A percentile compares a stretch with the other conserved stretches of the same genome.
Conservation (phyloP, 2,888 invertebrate genomes). For the Diadegma fenestrale region DNA sequence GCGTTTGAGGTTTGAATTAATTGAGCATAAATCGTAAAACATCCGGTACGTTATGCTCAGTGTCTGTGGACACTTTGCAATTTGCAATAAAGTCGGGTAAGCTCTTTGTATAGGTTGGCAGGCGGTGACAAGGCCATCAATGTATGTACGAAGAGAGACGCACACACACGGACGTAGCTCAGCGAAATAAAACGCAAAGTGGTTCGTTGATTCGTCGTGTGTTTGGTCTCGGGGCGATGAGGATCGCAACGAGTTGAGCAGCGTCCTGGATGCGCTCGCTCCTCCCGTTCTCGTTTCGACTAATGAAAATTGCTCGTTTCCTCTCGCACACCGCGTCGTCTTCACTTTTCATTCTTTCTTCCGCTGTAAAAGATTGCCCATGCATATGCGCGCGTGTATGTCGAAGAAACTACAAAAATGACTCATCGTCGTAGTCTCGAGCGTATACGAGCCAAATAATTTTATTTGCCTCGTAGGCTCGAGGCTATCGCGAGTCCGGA, state of each 20-base stretch:
- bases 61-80: conserved; percentile 4
- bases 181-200: conserved; percentile 23
- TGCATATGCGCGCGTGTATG: not conserved
- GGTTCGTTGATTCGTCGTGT: conserved; percentile 58
- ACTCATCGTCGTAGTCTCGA: not conserved
- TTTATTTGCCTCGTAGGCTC: no score
- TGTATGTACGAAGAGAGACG: not conserved
- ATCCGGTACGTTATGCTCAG: not conserved
- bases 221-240: conserved; percentile 17
- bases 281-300: conserved; percentile 70
- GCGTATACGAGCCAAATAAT: not conserved
- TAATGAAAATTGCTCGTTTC: conserved; percentile 76
- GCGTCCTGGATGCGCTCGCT: conserved; percentile 36
- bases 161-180: not conserved
- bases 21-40: not conserved
- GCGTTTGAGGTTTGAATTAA: not conserved
- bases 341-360: conserved; percentile 22
- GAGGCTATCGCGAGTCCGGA: not conserved
- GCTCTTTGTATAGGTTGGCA: not conserved
- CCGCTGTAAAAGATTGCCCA: not conserved
- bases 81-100: conserved; percentile 1
- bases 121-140: not conserved
- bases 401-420: not conserved
- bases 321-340: conserved; percentile 63
- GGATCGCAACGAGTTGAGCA: conserved; percentile 23